phyloP scores from a whole-genome alignment of 1,140 invertebrate genomes.

The Papilio helenus region DNA sequence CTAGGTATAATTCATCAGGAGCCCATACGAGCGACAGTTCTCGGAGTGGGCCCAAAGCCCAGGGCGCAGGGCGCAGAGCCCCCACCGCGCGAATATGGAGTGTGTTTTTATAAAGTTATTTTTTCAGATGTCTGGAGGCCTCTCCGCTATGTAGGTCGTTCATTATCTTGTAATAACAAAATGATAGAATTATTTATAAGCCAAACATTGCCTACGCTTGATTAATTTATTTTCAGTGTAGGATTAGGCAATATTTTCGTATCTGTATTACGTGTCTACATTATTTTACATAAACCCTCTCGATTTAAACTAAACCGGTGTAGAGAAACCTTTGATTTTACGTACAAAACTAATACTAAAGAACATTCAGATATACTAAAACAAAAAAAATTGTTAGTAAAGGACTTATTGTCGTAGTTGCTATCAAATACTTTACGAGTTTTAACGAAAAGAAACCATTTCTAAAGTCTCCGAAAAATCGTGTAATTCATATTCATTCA shows the following conservation, averaged over 20 bases:
- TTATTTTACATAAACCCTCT: too few relatives aligned
- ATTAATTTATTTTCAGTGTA: slow-evolving; percentile 11
- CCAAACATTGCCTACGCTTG: background rate
- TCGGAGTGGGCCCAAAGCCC: background rate
- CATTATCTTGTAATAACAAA: slow-evolving; percentile 15
- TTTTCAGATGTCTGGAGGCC: slow-evolving; percentile 22
- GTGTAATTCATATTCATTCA: background rate
- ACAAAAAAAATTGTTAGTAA: too few relatives aligned
- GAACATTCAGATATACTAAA: too few relatives aligned
- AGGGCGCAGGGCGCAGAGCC: background rate
- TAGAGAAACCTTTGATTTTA: too few relatives aligned
- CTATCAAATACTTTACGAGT: background rate
- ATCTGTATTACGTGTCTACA: background rate
- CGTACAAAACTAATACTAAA: too few relatives aligned
- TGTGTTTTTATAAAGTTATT: slow-evolving; percentile 15
- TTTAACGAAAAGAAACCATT: background rate
- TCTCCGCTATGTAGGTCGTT: slow-evolving; percentile 16
- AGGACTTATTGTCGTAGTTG: background rate
- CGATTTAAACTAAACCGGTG: background rate
- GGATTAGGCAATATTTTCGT: background rate
- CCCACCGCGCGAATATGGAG: background rate
- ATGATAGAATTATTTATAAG: slow-evolving; percentile 21
- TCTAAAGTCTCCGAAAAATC: background rate
- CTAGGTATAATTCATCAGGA: background rate
- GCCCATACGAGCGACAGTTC: background rate